Conservation (phyloP, 1,140 invertebrate species). For the Drosophila setifemur region DNA sequence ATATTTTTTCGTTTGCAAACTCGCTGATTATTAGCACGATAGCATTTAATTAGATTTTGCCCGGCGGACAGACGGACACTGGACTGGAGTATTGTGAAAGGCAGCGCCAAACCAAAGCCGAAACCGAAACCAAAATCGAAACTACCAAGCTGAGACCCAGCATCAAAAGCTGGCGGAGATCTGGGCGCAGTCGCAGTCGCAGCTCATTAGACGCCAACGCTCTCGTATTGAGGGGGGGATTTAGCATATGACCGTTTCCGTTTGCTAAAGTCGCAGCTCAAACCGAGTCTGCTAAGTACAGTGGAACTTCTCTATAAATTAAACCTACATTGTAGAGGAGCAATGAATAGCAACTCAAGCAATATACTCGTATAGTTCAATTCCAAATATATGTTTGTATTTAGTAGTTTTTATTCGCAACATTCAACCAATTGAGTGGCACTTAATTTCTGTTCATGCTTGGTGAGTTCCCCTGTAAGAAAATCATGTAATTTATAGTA, state of each 20-base stretch:
- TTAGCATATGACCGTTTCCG: conserved; percentile 60
- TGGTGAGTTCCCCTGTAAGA: no score
- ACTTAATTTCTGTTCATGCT: no score
- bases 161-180: not conserved
- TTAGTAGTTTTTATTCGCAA: no score
- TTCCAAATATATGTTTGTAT: no score
- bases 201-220: conserved; percentile 48
- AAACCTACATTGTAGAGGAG: no score
- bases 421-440: no score
- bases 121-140: not conserved
- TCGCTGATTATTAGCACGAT: conserved; percentile 70
- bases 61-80: conserved; percentile 10
- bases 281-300: no score
- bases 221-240: conserved; percentile 16
- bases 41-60: conserved; percentile 73
- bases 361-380: no score
- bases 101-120: not conserved
- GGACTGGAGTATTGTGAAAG: conserved; percentile 69
- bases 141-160: not conserved
- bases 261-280: conserved; percentile 23
- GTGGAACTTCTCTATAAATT: no score
- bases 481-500: conserved; percentile 65
- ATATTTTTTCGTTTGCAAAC: conserved; percentile 10
- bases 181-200: conserved; percentile 36
- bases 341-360: no score